Conservation (phyloP, 2,113 vertebrate species). For the Corvus hawaiiensis region DNA sequence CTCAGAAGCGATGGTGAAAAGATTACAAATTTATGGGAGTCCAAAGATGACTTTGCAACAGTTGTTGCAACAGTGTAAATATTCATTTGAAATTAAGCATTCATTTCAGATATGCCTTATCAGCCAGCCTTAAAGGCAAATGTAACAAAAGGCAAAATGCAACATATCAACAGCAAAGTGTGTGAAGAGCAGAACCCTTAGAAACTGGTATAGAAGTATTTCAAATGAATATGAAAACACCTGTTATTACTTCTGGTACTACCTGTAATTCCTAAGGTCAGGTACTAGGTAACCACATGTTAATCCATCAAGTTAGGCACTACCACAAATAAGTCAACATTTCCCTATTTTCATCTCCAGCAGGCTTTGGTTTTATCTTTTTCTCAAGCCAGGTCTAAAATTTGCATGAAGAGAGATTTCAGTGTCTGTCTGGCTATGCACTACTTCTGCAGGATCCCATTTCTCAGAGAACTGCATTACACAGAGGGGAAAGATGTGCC, state of each 20-base stretch:
- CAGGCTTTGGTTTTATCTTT: background rate
- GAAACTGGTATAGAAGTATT: background rate
- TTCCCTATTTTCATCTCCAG: background rate
- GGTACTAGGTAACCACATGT: background rate
- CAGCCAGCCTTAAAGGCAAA: background rate
- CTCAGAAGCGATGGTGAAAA: background rate
- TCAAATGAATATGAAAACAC: background rate
- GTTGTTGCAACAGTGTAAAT: background rate
- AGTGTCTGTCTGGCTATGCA: background rate
- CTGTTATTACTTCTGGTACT: background rate
- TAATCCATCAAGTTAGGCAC: background rate
- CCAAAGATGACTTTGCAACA: background rate
- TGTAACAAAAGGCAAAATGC: background rate
- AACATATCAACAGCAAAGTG: background rate
- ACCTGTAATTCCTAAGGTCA: background rate
- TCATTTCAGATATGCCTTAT: background rate
- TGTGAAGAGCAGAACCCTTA: background rate
- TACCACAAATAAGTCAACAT: background rate
- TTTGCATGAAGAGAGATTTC: slow-evolving; percentile 28
- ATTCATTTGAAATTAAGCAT: background rate
- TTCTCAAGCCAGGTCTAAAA: background rate
- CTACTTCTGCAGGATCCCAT: background rate
- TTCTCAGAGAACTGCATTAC: background rate
- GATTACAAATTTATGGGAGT: slow-evolving; percentile 6
- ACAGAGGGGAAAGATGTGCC: background rate